These are phyloP conservation scores for Turritopsis rubra DNA, from an alignment of 30 jellyfish, hydroid and myxozoan species.

Conservation along the genomic window DNA sequence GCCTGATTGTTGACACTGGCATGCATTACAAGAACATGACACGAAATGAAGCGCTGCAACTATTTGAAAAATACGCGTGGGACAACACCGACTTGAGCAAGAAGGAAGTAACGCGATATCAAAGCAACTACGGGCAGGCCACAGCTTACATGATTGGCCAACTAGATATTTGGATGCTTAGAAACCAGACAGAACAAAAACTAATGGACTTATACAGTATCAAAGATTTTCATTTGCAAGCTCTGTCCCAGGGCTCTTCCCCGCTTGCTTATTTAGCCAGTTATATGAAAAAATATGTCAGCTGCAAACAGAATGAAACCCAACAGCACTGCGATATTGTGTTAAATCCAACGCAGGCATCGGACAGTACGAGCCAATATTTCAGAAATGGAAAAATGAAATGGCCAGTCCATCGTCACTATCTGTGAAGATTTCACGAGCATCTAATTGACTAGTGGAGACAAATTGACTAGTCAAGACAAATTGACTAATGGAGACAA, in stretches of 20 bases:
- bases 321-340: constrained; percentile 60
- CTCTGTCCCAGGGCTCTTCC: constrained; percentile 80
- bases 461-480: not conserved
- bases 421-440: not conserved
- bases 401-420: constrained; percentile 38
- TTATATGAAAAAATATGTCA: constrained; percentile 53
- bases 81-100: constrained; percentile 87
- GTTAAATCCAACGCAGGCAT: constrained; percentile 58
- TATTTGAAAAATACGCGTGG: constrained; percentile 92
- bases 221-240: constrained; percentile 90
- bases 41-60: constrained; percentile 67
- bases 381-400: constrained; percentile 1
- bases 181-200: constrained; percentile 58
- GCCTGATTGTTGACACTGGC: constrained; percentile 97
- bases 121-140: constrained; percentile 99
- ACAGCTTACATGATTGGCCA: constrained; percentile 98
- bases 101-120: constrained; percentile 93
- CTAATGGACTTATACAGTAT: constrained; percentile 54
- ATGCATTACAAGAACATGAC: constrained; percentile 74
- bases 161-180: constrained; percentile 65
- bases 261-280: constrained; percentile 49
- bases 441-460: not conserved
- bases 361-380: constrained; percentile 11
- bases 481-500: no score
- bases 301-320: constrained; percentile 41